Evolutionary conservation across 2,888 invertebrate species (phyloP).

Genomic region (Bombylius discolor): DNA sequence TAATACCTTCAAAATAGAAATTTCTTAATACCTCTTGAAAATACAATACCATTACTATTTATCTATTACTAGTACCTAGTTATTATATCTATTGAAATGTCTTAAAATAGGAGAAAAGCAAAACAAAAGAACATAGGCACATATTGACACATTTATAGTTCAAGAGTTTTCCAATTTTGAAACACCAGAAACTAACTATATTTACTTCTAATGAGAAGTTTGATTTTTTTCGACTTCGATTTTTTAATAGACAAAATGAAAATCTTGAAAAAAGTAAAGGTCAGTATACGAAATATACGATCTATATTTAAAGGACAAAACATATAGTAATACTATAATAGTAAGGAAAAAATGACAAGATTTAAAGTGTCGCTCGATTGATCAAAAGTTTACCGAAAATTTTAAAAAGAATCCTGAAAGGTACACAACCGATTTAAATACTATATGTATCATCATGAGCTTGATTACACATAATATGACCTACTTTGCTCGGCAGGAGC

Average conservation of each 20-base stretch:
- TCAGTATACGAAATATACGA: no score
- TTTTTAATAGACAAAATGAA: no score
- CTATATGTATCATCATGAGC: not conserved
- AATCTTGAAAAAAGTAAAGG: no score
- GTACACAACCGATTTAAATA: not conserved
- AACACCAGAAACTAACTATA: no score
- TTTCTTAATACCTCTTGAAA: not conserved
- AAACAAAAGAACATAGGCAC: no score
- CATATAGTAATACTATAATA: no score
- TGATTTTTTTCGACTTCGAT: no score
- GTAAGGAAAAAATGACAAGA: not conserved
- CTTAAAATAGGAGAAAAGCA: no score
- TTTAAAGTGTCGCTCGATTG: conserved; percentile 2
- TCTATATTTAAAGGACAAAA: no score
- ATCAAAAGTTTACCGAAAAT: conserved; percentile 1
- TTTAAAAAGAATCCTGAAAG: not conserved
- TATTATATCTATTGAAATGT: not conserved
- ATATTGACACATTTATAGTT: no score
- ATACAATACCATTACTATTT: not conserved
- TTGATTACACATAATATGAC: not conserved
- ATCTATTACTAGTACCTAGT: not conserved
- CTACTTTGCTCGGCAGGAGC: conserved; percentile 1
- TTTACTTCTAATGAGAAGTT: no score
- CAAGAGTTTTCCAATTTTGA: no score
- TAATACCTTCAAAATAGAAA: not conserved